Conservation (phyloP, 2,797 vertebrate genomes). For the Alauda arvensis region DNA sequence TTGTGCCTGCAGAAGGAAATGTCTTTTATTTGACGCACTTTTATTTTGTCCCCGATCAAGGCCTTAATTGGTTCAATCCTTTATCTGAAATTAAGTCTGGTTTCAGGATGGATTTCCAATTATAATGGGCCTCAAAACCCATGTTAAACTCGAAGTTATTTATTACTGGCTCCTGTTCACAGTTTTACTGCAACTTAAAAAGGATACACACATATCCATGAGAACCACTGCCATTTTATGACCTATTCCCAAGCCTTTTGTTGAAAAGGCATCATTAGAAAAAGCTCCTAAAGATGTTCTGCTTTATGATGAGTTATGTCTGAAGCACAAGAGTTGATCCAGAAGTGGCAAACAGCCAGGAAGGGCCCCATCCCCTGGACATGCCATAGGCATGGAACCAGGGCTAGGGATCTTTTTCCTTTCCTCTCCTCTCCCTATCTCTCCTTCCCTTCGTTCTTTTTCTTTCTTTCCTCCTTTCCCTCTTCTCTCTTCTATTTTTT, state of each 20-base stretch:
- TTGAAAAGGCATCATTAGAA: not conserved
- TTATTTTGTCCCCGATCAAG: not conserved
- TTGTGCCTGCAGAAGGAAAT: not conserved
- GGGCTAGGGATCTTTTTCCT: not conserved
- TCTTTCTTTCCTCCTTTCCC: not conserved
- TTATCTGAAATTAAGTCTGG: not conserved
- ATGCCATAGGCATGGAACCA: rapidly evolving
- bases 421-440: not conserved
- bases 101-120: not conserved
- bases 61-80: not conserved
- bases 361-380: rapidly evolving
- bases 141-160: not conserved
- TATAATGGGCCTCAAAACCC: not conserved
- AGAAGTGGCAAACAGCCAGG: rapidly evolving
- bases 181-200: not conserved
- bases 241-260: not conserved
- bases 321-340: not conserved
- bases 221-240: not conserved
- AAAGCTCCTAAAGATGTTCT: not conserved
- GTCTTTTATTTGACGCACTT: not conserved
- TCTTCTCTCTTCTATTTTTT: too few relatives aligned
- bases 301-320: not conserved
- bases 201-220: not conserved
- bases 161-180: not conserved
- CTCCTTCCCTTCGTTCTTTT: too few relatives aligned